Conservation (phyloP, 2,113 vertebrate genomes). For the Lasiurus cinereus region DNA sequence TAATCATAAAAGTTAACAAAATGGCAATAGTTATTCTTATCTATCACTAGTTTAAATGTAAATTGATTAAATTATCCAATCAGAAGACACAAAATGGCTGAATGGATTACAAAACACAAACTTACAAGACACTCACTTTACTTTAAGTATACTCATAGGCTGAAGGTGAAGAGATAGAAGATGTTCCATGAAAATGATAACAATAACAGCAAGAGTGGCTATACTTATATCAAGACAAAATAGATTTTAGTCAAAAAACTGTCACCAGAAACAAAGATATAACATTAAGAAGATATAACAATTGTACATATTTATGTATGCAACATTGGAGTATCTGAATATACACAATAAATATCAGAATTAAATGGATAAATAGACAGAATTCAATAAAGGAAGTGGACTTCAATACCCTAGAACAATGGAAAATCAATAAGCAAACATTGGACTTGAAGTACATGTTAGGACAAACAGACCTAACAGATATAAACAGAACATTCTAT, state of each 20-base stretch:
- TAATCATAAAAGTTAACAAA: neutral
- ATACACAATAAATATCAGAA: conserved; percentile 12
- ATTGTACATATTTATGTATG: neutral
- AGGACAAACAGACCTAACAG: neutral
- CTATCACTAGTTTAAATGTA: conserved; percentile 14
- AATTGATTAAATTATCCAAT: neutral
- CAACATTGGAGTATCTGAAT: neutral
- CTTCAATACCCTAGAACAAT: neutral
- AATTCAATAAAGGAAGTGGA: neutral
- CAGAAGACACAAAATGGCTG: neutral
- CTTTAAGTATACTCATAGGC: neutral
- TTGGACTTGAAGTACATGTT: neutral
- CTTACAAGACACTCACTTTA: neutral
- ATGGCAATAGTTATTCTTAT: neutral
- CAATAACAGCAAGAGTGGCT: neutral
- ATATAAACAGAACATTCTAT: neutral
- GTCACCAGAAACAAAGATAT: neutral
- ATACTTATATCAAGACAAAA: neutral
- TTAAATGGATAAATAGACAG: neutral
- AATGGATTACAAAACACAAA: neutral
- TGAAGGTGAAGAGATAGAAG: neutral
- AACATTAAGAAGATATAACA: neutral
- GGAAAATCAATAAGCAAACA: neutral
- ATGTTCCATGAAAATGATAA: neutral
- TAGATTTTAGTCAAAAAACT: conserved; percentile 17